Evolutionary conservation across 2,113 vertebrate genomes (phyloP).

Genomic region (Mus spicilegus): DNA sequence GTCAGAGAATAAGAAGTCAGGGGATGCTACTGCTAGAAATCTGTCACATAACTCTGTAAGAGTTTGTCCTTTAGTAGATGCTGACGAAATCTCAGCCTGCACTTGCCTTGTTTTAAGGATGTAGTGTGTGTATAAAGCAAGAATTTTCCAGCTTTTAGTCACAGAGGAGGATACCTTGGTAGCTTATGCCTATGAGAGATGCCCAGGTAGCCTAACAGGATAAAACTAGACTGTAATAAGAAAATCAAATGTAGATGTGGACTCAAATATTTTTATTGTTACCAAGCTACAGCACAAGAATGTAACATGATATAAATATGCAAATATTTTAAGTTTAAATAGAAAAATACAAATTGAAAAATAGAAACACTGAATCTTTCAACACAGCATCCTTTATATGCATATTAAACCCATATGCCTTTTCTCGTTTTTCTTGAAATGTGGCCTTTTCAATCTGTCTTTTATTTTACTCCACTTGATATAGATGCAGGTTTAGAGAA

Average conservation of each 20-base stretch:
- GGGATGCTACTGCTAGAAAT: no score
- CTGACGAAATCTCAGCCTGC: slow-evolving; percentile 12
- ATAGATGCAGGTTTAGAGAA: slow-evolving; percentile 64
- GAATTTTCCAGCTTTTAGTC: neutral
- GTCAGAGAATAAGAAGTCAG: neutral
- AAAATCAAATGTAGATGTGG: slow-evolving; percentile 57
- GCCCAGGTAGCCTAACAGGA: neutral
- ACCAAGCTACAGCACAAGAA: slow-evolving; percentile 6
- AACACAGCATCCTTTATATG: slow-evolving; percentile 67
- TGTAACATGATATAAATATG: slow-evolving; percentile 66
- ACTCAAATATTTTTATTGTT: slow-evolving; percentile 64
- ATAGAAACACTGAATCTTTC: slow-evolving; percentile 70
- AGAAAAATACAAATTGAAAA: slow-evolving; percentile 53
- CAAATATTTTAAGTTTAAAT: slow-evolving; percentile 63
- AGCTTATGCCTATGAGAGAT: neutral
- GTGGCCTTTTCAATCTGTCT: slow-evolving; percentile 70
- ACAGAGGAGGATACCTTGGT: neutral
- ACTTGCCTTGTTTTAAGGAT: slow-evolving; percentile 15
- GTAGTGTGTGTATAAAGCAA: neutral
- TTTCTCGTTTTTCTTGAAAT: slow-evolving; percentile 67
- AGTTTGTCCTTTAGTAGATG: neutral
- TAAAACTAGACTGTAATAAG: neutral
- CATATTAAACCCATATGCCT: slow-evolving; percentile 76
- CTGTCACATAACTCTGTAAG: neutral
- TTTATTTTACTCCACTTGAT: slow-evolving; percentile 70